A percentile compares a stretch with the other conserved stretches of the same genome.
These are phyloP conservation scores for Napeogenes inachia DNA, from an alignment of 2,888 invertebrate species.

Conservation along the genomic window DNA sequence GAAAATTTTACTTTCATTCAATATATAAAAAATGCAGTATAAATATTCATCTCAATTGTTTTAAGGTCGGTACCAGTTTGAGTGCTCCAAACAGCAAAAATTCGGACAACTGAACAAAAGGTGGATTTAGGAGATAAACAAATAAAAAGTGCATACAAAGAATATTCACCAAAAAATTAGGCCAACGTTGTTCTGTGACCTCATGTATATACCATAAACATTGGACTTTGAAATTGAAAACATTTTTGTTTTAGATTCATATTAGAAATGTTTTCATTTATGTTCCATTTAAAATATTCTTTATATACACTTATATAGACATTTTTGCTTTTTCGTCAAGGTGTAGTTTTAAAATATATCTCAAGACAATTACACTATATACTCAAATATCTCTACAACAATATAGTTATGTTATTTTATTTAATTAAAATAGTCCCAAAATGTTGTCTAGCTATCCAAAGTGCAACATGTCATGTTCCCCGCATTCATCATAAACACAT, in stretches of 20 bases:
- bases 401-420: no score
- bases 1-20: neutral
- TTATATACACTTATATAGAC: no score
- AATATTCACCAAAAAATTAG: slow-evolving; percentile 21
- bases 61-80: slow-evolving; percentile 12
- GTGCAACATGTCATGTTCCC: no score
- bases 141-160: slow-evolving; percentile 23
- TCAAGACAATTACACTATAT: no score
- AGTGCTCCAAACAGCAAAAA: slow-evolving; percentile 14
- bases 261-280: no score
- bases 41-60: slow-evolving; percentile 16
- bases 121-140: slow-evolving; percentile 17
- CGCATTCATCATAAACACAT: no score
- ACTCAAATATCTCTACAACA: no score
- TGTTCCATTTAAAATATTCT: no score
- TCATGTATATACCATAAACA: slow-evolving; percentile 8
- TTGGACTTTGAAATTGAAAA: slow-evolving; percentile 1
- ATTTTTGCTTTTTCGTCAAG: no score
- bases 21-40: slow-evolving; percentile 8
- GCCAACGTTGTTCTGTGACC: slow-evolving; percentile 17
- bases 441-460: no score
- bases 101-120: slow-evolving; percentile 17
- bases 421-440: no score
- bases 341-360: no score
- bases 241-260: slow-evolving; percentile 11